These are phyloP conservation scores for Zingel zingel DNA, from an alignment of 2,113 vertebrate genomes.

Conservation along the genomic window DNA sequence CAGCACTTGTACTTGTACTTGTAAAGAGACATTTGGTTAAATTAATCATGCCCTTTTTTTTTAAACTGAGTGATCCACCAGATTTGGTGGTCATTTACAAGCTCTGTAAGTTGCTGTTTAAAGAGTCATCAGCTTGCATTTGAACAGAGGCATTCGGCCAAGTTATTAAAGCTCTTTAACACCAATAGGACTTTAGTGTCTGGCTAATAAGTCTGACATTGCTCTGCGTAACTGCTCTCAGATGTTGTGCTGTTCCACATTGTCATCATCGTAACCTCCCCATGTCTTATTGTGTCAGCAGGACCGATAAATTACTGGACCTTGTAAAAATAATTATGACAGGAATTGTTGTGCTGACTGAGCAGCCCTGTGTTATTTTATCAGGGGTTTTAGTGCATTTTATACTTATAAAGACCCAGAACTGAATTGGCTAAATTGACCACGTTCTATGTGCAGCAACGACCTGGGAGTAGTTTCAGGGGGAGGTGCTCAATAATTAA, in stretches of 20 bases:
- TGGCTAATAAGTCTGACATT: conserved; percentile 28
- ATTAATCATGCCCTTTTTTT: conserved; percentile 21
- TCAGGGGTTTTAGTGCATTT: conserved; percentile 47
- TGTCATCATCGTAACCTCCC: conserved; percentile 40
- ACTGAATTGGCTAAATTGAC: conserved; percentile 50
- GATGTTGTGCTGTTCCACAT: conserved; percentile 37
- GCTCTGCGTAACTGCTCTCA: conserved; percentile 31
- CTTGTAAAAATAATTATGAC: conserved; percentile 70
- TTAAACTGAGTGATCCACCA: neutral
- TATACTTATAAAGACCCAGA: conserved; percentile 45
- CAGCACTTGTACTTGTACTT: conserved; percentile 34
- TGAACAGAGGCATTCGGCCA: conserved; percentile 16
- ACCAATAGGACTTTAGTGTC: conserved; percentile 21
- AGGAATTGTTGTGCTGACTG: conserved; percentile 71
- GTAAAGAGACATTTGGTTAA: conserved; percentile 54
- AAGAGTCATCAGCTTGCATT: conserved; percentile 15
- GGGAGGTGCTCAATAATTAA: conserved; percentile 57
- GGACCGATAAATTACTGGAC: conserved; percentile 55
- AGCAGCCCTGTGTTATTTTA: conserved; percentile 47
- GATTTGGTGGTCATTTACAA: neutral
- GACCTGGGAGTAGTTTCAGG: conserved; percentile 42
- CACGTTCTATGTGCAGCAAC: conserved; percentile 40
- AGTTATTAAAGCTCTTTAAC: conserved; percentile 45
- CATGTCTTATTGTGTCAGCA: conserved; percentile 64
- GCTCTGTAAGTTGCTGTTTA: conserved; percentile 1